Percentiles rank a stretch among this genome's conserved stretches.
Conservation (phyloP, 37 sponge, comb jelly and placozoan genomes). For the Bolinopsis microptera region DNA sequence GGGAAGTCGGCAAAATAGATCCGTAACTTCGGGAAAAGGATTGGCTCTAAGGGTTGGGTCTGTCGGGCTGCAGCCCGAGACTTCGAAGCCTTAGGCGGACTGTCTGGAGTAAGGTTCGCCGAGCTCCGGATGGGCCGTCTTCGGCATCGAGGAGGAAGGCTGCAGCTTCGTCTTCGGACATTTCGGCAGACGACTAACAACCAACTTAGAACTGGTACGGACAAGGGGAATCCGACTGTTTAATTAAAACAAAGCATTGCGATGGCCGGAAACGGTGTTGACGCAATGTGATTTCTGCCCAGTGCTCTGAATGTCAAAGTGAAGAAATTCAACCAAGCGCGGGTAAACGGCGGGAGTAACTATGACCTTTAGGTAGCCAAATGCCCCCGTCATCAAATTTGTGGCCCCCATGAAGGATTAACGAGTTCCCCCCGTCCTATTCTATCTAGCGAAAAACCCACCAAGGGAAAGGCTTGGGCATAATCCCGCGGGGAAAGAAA, state of each 20-base stretch:
- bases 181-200: constrained; percentile 75
- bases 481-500: constrained; percentile 86
- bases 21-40: constrained; percentile 73
- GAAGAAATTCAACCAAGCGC: constrained; percentile 91
- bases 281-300: constrained; percentile 90
- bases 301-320: constrained; percentile 93
- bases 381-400: constrained; percentile 86
- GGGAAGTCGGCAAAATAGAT: constrained; percentile 75
- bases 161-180: constrained; percentile 63
- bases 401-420: constrained; percentile 67
- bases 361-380: constrained; percentile 85
- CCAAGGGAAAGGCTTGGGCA: constrained; percentile 89
- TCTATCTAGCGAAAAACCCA: constrained; percentile 87
- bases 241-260: constrained; percentile 90
- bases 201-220: constrained; percentile 83
- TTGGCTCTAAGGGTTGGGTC: constrained; percentile 72
- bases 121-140: constrained; percentile 61
- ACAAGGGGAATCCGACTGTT: constrained; percentile 86
- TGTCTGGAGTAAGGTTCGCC: constrained; percentile 67
- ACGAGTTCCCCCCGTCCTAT: constrained; percentile 85
- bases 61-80: constrained; percentile 77
- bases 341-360: constrained; percentile 91
- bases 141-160: constrained; percentile 53
- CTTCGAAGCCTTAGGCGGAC: constrained; percentile 65
- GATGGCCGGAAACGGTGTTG: constrained; percentile 83